These are phyloP conservation scores for Eilema sororculum DNA, from an alignment of 2,888 invertebrate species.

Conservation along the genomic window DNA sequence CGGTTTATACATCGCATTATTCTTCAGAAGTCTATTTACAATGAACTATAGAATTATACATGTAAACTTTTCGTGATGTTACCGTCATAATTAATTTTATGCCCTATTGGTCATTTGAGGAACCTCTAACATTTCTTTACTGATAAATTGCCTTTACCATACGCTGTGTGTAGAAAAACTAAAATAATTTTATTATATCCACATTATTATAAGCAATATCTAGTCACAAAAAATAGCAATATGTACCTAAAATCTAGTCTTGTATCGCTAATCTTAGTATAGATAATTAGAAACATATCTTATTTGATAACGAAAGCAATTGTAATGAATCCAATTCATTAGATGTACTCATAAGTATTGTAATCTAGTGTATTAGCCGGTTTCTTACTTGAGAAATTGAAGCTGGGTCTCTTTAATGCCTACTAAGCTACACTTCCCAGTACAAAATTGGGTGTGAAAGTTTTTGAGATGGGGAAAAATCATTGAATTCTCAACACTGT, in stretches of 20 bases:
- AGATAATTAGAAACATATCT: constrained; percentile 30
- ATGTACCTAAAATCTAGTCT: constrained; percentile 35
- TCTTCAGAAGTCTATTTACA: too few relatives aligned
- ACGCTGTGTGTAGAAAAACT: not conserved
- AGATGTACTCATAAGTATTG: constrained; percentile 22
- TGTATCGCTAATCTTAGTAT: constrained; percentile 26
- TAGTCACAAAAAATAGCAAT: constrained; percentile 10
- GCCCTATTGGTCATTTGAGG: not conserved
- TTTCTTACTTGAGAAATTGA: constrained; percentile 25
- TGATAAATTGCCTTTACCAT: not conserved
- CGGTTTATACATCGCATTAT: too few relatives aligned
- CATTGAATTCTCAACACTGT: too few relatives aligned
- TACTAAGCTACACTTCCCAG: not conserved
- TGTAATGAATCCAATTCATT: constrained; percentile 67
- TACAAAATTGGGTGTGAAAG: not conserved
- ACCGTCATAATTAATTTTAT: not conserved
- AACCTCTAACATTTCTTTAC: not conserved
- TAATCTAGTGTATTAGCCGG: constrained; percentile 27
- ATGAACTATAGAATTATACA: too few relatives aligned
- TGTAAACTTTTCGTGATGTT: too few relatives aligned
- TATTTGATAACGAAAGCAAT: constrained; percentile 55
- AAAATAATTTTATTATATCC: not conserved
- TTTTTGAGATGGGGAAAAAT: too few relatives aligned
- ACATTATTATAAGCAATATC: not conserved
- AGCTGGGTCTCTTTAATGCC: not conserved